Conservation (phyloP, 2,888 invertebrate genomes). For the Stenodema calcarata region DNA sequence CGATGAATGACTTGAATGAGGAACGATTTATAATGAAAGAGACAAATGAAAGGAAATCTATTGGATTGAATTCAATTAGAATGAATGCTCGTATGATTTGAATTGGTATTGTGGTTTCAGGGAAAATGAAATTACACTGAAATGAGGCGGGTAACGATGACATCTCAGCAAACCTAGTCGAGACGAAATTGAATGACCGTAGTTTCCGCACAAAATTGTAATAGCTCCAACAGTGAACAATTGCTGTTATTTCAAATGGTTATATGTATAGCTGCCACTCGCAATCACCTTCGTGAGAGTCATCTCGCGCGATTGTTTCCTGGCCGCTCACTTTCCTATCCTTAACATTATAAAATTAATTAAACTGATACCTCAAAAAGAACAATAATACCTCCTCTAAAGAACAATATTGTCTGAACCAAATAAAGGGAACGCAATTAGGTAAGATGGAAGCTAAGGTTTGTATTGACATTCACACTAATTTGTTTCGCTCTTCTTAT, state of each 20-base stretch:
- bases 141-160: not conserved
- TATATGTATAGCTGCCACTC: not conserved
- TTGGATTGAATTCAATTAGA: too few species aligned
- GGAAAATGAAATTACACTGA: not conserved
- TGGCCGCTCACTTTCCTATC: not conserved
- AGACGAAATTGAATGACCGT: not conserved
- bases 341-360: conserved; percentile 28
- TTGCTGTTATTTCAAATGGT: not conserved
- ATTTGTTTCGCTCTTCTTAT: conserved; percentile 50
- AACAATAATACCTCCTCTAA: not conserved
- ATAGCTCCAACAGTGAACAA: not conserved
- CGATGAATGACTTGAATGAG: too few species aligned
- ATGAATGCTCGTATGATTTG: too few species aligned
- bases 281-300: not conserved
- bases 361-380: conserved; percentile 20
- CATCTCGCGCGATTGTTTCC: not conserved
- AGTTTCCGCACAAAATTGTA: not conserved
- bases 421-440: conserved; percentile 45
- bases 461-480: conserved; percentile 50
- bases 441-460: conserved; percentile 23
- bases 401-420: conserved; percentile 16
- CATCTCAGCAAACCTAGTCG: not conserved
- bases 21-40: too few species aligned
- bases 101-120: not conserved
- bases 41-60: too few species aligned